Evolutionary conservation across 2,888 invertebrate genomes (phyloP).

Genomic region (Drosophila putrida): DNA sequence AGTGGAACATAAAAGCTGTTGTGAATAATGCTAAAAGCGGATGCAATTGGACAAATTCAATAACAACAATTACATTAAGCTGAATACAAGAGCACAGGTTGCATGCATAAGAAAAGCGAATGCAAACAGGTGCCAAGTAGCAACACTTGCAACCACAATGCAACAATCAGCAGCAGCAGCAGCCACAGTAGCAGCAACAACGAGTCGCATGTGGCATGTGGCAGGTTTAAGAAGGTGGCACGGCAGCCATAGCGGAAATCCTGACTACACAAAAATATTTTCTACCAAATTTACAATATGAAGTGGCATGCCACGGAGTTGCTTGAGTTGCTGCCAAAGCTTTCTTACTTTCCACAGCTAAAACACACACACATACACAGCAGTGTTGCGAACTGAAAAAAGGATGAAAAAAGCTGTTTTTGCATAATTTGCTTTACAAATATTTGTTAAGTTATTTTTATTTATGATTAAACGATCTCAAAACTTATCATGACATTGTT

Average conservation of each 20-base stretch:
- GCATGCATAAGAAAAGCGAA: slow-evolving; percentile 40
- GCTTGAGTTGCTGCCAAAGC: slow-evolving; percentile 63
- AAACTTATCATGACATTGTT: too few relatives aligned
- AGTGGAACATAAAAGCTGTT: slow-evolving; percentile 13
- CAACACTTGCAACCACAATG: slow-evolving; percentile 51
- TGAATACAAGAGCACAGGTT: slow-evolving; percentile 46
- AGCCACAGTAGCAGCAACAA: slow-evolving; percentile 18
- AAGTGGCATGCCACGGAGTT: slow-evolving; percentile 56
- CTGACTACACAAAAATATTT: slow-evolving; percentile 76
- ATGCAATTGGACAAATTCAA: slow-evolving; percentile 70
- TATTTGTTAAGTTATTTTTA: too few relatives aligned
- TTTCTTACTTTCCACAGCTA: slow-evolving; percentile 37
- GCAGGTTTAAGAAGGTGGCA: slow-evolving; percentile 19
- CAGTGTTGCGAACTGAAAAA: too few relatives aligned
- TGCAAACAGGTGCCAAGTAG: slow-evolving; percentile 67
- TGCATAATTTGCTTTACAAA: too few relatives aligned
- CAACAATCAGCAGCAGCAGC: slow-evolving; percentile 29
- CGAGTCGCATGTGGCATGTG: slow-evolving; percentile 15
- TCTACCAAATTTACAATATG: slow-evolving; percentile 72
- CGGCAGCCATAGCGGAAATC: slow-evolving; percentile 65
- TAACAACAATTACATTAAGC: slow-evolving; percentile 71
- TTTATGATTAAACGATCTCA: too few relatives aligned
- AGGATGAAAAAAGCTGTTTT: too few relatives aligned
- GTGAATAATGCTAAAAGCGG: slow-evolving; percentile 40
- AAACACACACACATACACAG: slow-evolving; percentile 23